These are phyloP conservation scores for Philereme transversata DNA, from an alignment of 2,888 invertebrate species.

Conservation along the genomic window DNA sequence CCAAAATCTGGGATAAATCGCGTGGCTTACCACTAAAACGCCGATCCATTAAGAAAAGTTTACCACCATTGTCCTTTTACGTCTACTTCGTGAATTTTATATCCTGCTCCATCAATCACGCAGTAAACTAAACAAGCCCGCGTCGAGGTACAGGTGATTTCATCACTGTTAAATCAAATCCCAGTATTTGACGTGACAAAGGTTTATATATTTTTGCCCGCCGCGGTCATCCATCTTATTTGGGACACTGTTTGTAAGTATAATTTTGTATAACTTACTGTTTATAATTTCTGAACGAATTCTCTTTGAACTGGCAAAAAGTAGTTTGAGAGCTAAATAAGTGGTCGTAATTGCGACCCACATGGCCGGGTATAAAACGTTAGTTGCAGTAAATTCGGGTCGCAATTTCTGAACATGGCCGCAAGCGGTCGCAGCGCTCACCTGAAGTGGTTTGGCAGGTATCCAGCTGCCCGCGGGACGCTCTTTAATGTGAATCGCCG, in stretches of 20 bases:
- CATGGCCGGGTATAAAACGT: slow-evolving; percentile 26
- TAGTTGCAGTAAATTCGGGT: slow-evolving; percentile 45
- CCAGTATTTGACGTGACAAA: slow-evolving; percentile 47
- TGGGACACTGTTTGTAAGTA: slow-evolving; percentile 29
- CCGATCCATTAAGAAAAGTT: slow-evolving; percentile 39
- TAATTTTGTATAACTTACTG: slow-evolving; percentile 23
- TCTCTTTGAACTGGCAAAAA: background rate
- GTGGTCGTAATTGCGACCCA: slow-evolving; percentile 26
- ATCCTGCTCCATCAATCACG: slow-evolving; percentile 55
- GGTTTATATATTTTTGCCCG: slow-evolving; percentile 37
- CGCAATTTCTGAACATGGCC: slow-evolving; percentile 47
- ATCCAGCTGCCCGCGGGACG: slow-evolving; percentile 47
- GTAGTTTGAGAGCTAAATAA: slow-evolving; percentile 9
- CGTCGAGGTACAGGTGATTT: slow-evolving; percentile 48
- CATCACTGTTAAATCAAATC: slow-evolving; percentile 44
- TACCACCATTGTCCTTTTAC: slow-evolving; percentile 25
- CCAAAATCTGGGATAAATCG: slow-evolving; percentile 50
- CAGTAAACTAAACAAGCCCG: slow-evolving; percentile 36
- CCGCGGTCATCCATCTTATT: slow-evolving; percentile 34
- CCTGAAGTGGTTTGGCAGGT: slow-evolving; percentile 62
- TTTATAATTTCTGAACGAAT: slow-evolving; percentile 2
- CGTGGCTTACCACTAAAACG: slow-evolving; percentile 56
- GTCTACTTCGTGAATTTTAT: slow-evolving; percentile 38
- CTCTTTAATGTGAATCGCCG: slow-evolving; percentile 38
- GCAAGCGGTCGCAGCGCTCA: slow-evolving; percentile 56